Evolutionary conservation across 2,888 invertebrate genomes (phyloP), one percentile per base, ranked within the genome.

Genomic region (Pachycephus smyrnensis): DNA sequence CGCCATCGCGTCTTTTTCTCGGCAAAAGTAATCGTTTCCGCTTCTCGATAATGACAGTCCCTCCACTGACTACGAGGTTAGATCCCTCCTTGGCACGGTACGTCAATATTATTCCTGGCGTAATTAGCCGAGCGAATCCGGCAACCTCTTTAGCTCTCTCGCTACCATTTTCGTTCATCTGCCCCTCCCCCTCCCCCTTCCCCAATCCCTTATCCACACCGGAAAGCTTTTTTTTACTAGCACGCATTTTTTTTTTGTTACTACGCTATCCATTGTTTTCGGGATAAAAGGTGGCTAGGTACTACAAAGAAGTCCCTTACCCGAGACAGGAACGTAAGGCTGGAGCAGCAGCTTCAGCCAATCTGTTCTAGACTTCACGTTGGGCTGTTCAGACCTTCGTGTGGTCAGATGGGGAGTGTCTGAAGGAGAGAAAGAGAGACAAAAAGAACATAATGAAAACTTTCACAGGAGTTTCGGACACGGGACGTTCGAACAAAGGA

Each of bases 41-140:
- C 55, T 55, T 55, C 23, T 23, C 55, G 55, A 55, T 55, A 55
- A 55, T 55, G 55, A 55, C 55, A 55, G 55, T 23, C 55, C 23
- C 55, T 55, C 6, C 55, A 23, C 55, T 23, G 0, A 9, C 55
- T 55, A 23, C 55, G 2, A 23, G 55, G 55, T 23, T 3, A 9
- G 6, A 55, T 23, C 55, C 55, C 9, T 23, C 2, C 71, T 33
- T 9, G 31, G 32, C 71, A 3, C 3, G 31, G 31, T 71, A 31
- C 71, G 71, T 71, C 71, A 71, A 71, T 71, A 32, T 71, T 71
- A 71, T 71, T 71, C 71, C 32, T 71, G 33, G 15, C 12, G 31
- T 71, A 31, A 71, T 71, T 71, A 71, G 32, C 31, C 32, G 71
- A 31, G 32, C 6, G 71, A 71, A 33, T 11, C 31, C 6, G 12